Conservation (phyloP, 2,888 invertebrate species). For the Cecidostiba fungosa region DNA sequence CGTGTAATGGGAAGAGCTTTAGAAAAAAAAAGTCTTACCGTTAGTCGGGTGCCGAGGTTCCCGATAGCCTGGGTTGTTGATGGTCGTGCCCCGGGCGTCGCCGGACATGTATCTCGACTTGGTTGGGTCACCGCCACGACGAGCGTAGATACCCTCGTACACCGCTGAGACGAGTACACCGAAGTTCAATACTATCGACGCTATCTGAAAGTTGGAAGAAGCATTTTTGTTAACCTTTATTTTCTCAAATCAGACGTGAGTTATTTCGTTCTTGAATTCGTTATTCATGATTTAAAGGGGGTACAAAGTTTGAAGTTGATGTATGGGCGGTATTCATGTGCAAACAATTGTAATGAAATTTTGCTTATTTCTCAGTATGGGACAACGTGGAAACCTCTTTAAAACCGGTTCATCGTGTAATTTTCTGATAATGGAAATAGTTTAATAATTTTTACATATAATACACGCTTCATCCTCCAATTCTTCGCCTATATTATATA, state of each 20-base stretch:
- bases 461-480: too few relatives aligned
- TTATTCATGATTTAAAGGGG: too few relatives aligned
- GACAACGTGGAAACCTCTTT: background rate
- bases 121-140: constrained; percentile 92
- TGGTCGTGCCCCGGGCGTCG: constrained; percentile 86
- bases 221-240: too few relatives aligned
- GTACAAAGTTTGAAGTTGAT: too few relatives aligned
- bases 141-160: constrained; percentile 90
- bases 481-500: too few relatives aligned
- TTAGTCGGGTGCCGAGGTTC: constrained; percentile 81
- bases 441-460: too few relatives aligned
- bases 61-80: constrained; percentile 93
- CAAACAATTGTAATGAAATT: background rate
- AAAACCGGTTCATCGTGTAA: too few relatives aligned
- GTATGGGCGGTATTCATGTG: background rate
- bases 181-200: constrained; percentile 88
- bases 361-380: too few relatives aligned
- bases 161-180: constrained; percentile 89
- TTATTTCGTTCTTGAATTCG: too few relatives aligned
- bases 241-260: too few relatives aligned
- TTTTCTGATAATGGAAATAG: too few relatives aligned
- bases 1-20: background rate
- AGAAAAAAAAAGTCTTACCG: constrained; percentile 69
- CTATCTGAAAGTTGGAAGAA: constrained; percentile 83
- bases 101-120: constrained; percentile 82